These are phyloP conservation scores for Plebejus anna DNA, from an alignment of 2,888 invertebrate genomes.

Conservation along the genomic window DNA sequence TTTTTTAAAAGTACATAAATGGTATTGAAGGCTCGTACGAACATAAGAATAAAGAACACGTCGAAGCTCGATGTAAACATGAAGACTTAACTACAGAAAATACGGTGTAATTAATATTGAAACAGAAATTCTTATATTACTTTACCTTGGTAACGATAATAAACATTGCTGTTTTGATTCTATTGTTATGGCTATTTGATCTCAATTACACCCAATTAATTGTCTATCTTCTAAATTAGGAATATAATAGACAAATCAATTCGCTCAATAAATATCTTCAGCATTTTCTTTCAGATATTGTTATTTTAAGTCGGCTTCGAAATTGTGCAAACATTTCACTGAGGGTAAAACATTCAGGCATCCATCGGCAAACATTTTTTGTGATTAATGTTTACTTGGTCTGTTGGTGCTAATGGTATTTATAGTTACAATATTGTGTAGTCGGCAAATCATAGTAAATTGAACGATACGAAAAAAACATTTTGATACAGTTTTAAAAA, in stretches of 20 bases:
- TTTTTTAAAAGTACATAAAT: neutral
- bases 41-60: neutral
- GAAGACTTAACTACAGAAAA: neutral
- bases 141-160: neutral
- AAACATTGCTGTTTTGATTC: conserved; percentile 8
- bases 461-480: neutral
- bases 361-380: neutral
- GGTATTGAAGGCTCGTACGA: neutral
- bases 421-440: neutral
- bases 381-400: neutral
- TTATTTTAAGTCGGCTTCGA: neutral
- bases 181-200: conserved; percentile 14
- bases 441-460: neutral
- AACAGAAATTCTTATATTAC: neutral
- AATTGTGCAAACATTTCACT: conserved; percentile 9
- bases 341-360: conserved; percentile 2
- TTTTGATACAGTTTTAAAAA: neutral
- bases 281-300: neutral
- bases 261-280: conserved; percentile 1
- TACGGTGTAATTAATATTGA: neutral
- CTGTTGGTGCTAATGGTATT: neutral
- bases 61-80: neutral
- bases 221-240: conserved; percentile 9
- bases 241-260: neutral
- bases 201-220: conserved; percentile 22